Conservation (phyloP, 2,113 vertebrate species). For the Archocentrus centrarchus region DNA sequence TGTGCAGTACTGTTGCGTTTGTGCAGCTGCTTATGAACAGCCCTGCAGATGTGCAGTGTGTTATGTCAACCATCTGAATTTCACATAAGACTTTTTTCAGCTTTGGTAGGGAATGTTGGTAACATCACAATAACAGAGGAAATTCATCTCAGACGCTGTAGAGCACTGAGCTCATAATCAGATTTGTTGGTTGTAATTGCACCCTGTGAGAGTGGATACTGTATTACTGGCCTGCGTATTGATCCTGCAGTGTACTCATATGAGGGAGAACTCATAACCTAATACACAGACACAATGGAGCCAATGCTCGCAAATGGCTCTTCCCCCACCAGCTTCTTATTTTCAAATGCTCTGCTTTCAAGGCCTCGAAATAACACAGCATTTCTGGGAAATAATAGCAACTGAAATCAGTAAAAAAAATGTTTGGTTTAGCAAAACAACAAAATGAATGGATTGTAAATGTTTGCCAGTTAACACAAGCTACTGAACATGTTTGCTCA, state of each 20-base stretch:
- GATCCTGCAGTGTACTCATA: conserved; percentile 66
- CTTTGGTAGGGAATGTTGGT: background rate
- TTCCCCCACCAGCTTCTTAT: conserved; percentile 2
- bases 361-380: background rate
- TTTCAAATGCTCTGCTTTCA: conserved; percentile 20
- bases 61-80: background rate
- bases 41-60: background rate
- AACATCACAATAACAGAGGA: conserved; percentile 29
- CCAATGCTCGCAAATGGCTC: conserved; percentile 40
- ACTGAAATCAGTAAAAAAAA: background rate
- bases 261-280: conserved; percentile 69
- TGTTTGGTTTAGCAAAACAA: background rate
- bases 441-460: background rate
- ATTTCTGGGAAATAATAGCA: background rate
- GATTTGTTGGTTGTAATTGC: conserved; percentile 77
- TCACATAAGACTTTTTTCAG: background rate
- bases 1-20: background rate
- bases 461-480: background rate
- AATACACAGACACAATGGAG: conserved; percentile 73
- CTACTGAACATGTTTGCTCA: background rate
- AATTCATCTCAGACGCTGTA: conserved; percentile 47
- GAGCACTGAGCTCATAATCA: conserved; percentile 77
- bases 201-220: conserved; percentile 73
- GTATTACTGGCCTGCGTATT: conserved; percentile 74
- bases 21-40: background rate